Percentiles rank a stretch among this genome's conserved stretches.
phyloP scores from a whole-genome alignment of 2,888 invertebrate genomes.

The Hydriomena furcata region DNA sequence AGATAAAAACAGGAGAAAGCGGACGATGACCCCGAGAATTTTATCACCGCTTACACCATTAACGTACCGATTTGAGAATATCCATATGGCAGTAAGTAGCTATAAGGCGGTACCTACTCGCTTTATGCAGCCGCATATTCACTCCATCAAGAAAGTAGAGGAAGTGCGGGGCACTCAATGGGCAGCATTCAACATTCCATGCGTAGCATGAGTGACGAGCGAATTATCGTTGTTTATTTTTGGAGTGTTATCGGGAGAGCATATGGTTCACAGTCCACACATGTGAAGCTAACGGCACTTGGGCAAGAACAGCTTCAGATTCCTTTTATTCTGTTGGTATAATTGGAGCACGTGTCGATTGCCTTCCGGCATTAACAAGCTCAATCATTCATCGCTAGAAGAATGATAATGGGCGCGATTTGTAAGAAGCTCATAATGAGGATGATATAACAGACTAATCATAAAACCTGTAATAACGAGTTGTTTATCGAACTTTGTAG shows the following conservation, averaged over 20 bases:
- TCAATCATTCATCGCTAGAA: constrained; percentile 31
- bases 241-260: constrained; percentile 62
- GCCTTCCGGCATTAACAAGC: constrained; percentile 37
- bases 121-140: constrained; percentile 52
- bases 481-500: constrained; percentile 3
- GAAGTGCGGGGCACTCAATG: constrained; percentile 60
- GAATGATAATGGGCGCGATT: constrained; percentile 31
- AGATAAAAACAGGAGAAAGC: constrained; percentile 63
- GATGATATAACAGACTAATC: constrained; percentile 10
- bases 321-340: constrained; percentile 39
- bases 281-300: constrained; percentile 54
- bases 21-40: constrained; percentile 60
- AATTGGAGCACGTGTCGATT: constrained; percentile 35
- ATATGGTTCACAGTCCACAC: constrained; percentile 58
- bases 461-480: constrained; percentile 3
- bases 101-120: constrained; percentile 44
- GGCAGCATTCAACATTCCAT: constrained; percentile 53
- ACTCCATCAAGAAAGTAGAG: constrained; percentile 61
- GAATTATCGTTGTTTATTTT: constrained; percentile 69
- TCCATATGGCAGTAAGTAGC: constrained; percentile 44
- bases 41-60: constrained; percentile 54
- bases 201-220: constrained; percentile 58
- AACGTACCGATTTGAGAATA: constrained; percentile 54
- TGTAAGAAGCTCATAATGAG: constrained; percentile 23
- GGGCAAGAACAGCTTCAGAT: constrained; percentile 44